Evolutionary conservation across 2,113 vertebrate species (phyloP).

Genomic region (Nannospalax galili): DNA sequence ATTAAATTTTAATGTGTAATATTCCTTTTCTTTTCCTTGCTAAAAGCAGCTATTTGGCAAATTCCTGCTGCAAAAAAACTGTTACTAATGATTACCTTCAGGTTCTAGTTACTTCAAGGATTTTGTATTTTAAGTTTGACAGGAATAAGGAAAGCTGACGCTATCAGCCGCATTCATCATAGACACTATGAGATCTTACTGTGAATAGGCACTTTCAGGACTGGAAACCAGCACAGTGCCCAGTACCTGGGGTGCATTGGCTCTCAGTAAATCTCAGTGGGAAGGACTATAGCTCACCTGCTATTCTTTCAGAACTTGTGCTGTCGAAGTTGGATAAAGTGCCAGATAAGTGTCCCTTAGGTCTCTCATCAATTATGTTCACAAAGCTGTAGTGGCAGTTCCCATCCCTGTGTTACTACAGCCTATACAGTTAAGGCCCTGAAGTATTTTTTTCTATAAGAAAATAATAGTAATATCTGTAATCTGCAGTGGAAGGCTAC

Average conservation of each 20-base stretch:
- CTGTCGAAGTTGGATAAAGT: background rate
- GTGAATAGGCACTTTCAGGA: background rate
- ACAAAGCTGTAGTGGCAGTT: background rate
- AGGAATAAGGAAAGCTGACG: background rate
- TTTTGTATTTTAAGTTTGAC: background rate
- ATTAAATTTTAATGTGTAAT: background rate
- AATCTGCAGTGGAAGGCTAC: too few relatives aligned
- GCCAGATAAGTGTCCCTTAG: background rate
- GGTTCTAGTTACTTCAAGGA: background rate
- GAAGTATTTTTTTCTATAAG: background rate
- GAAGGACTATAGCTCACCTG: background rate
- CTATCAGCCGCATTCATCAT: background rate
- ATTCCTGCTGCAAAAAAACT: background rate
- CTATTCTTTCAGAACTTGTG: background rate
- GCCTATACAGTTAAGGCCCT: too few relatives aligned
- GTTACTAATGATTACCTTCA: background rate
- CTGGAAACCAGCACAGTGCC: background rate
- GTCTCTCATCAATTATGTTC: background rate
- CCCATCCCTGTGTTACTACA: background rate
- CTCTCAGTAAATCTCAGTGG: background rate
- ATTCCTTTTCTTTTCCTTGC: background rate
- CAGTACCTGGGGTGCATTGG: background rate
- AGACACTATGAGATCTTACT: background rate
- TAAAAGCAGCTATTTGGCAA: background rate
- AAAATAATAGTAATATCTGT: too few relatives aligned